Evolutionary conservation across 2,797 vertebrate genomes (phyloP), one percentile per base, ranked within the genome.

Genomic region (Lagocephalus sceleratus): DNA sequence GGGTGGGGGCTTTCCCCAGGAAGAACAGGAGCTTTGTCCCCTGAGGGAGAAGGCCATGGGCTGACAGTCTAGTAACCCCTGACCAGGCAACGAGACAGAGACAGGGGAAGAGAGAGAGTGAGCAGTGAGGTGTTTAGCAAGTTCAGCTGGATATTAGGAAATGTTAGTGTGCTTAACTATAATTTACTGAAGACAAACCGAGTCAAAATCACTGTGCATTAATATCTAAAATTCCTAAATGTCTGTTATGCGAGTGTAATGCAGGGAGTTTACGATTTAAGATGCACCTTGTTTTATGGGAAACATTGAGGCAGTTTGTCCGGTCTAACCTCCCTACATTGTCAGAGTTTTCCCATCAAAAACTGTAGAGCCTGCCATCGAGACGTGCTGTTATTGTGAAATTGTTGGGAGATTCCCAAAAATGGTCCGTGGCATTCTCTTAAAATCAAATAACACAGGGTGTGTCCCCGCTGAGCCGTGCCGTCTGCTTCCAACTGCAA

Each of bases 21-120:
- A 92, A 92, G 88, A 92, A 92, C 78, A 73, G 83, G 71, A 82
- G 84, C 90, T 88, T 92, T 92, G 91, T 92, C 86, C 88, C 81
- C 71, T 15, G 73, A 79, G 86, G 83, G 82, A 86, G 67, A 41
- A 81, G 78, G 82, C 81, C 71, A 82, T 60, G 66, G 81, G 82
- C 86, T 86, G 86, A 86, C 81, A 81, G 86, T 78, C 85, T 84
- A 82, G 82, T 81, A 79, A 80, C 83, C 81, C 83, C 83, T 79
- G 78, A 82, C 71, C 68, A 69, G 63, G 58, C 81, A 60, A 57
- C 26, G 26, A 44, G 66, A 46, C 17, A 17, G 22, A 17, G 19
- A 25, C 17, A 22, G 44, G 6, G 20, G 6, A 4, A 22, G 20
- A 44, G 19, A 14, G 20, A 20, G 73, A 69, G 56, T 53, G 68